Base-by-base conservation (phyloP, 2,797 vertebrate species). In the Hoplostethus mediterraneus region DNA sequence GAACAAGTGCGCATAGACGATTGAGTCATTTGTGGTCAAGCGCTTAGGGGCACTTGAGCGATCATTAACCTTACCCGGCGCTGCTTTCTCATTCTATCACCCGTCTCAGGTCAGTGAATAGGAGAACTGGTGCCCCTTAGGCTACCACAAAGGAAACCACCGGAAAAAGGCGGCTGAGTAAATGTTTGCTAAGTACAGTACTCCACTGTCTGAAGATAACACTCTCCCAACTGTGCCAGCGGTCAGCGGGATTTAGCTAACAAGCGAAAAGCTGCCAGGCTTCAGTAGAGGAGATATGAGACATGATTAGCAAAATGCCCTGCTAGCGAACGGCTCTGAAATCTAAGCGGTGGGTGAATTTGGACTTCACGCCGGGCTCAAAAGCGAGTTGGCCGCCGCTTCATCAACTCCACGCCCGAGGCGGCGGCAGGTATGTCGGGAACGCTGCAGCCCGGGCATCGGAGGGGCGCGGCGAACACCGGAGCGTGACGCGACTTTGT, bases 401-500 rank as follows among this genome's bases (percentile, higher is more conserved):
- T 74, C 47, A 51, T 81, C 69, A 75, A 77, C 67, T 88, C 59
- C 13, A 53, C 11, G 73, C 80, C 77, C 2, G 61, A 87, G 76
- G 83, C 71, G 0, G 69, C 49, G 6, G 69, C 63, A 73, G 83
- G 85, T 86, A 87, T 86, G 85, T 59, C 38, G 70, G 75, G 84
- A 89, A 85, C 90, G 84, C 83, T 67, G 56, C 44, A 49, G 67
- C 17, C 62, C 61, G 73, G 64, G 74, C 72, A 68, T 73, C 77
- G 71, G 7, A 36, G 38, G 38, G 71, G 63, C 56, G 21, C 38
- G 63, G 76, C 73, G 78, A 81, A 88, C 82, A 72, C 65, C 75
- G 59, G 74, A 91, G 88, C 81, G 51, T 89, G 86, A 86, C 81
- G 70, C 38, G 60, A 73, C 83, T 88, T 89, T 89, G 84, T 84